Evolutionary conservation across 2,888 invertebrate genomes (phyloP), one percentile per base, ranked within the genome.

Genomic region (Andrena praecox): DNA sequence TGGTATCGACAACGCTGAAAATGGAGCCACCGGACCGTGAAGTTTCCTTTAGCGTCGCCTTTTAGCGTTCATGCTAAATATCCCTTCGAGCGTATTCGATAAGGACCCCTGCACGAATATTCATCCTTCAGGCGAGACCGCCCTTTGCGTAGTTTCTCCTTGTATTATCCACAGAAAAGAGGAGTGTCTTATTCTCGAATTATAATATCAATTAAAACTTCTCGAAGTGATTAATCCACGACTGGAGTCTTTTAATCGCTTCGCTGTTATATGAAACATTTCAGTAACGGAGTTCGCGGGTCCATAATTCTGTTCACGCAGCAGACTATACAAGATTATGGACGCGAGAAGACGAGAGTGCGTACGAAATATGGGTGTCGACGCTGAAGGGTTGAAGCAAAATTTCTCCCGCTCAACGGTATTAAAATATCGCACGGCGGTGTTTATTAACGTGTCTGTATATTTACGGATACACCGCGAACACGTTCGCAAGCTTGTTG

Each of bases 1-100:
- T 84, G 80, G 82, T 85, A 88, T 88, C 85, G 87, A 88, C 85
- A 81, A 72, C 67, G 59, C 80, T 82, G 60, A 85, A 87, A 87
- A 88, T 86, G 84, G 87, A 88, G 80, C 64, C 77, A 76, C 64
- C 71, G 52, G 78, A 66, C 71, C 70, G 79, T 64, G 79, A 86
- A 87, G 84, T 86, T 88, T 82, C 82, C 82, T 82, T 84, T 77
- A 75, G 62, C 72, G 73, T 71, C 77, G 67, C 78, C 78, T 42
- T 31, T 80, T 59, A 33, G 66, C 71, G 52, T 71, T 52, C 52
- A 66, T 68, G 74, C 63, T 77, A 74, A 73, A 79, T 50, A 71
- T 71, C 67, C 72, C 63, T 29, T 54, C 48, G 50, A 64, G 24
- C 54, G 48, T 56, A 35, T 66, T 35, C 50, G 48, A 59, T 72